Base-by-base conservation (phyloP, 1,140 invertebrate genomes). In the Trichogramma pretiosum region DNA sequence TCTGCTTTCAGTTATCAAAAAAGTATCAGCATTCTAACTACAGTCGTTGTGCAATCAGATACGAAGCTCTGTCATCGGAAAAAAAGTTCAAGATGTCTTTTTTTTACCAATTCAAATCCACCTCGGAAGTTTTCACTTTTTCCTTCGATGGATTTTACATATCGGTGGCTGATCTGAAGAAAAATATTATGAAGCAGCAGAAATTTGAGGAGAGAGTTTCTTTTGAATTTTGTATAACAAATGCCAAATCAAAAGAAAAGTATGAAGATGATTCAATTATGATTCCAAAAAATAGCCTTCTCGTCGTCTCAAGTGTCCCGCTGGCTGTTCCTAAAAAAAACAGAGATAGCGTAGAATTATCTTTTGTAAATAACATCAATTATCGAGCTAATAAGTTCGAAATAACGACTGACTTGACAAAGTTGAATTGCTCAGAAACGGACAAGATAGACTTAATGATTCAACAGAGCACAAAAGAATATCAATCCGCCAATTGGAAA, bases 371-470 rank as follows among this genome's bases (percentile, higher is more conserved):
- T 37, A 73, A 70, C 46, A 57, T 62, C 23, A 67, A 74, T 61
- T 79, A 81, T 58, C 78, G 81, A 59, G 62, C 70, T 44, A 63
- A n/a, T n/a, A n/a, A 73, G 60, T 58, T 70, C 14, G 71, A 73
- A 3, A 73, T 81, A 74, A 72, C 81, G 48, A 81, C 89, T 36
- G 93, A 97, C 77, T 75, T 97, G 51, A 83, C 87, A 18, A 85
- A 81, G 65, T 82, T 95, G 71, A 87, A 92, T 76, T 87, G 85
- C 36, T 87, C 87, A 22, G 95, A 99, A 75, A 90, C 95, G 61
- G 93, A 98, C 62, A 97, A 97, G 74, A 94, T 99, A 59, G 84
- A 85, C 64, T 91, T 90, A 52, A 95, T 98, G 87, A 96, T 98
- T 80, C 81, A 84, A 46, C 93, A 97, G 62, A 95, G 93, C 30